These are phyloP conservation scores for Gisinianus flammeolus DNA, from an alignment of 2,888 invertebrate genomes.

Conservation along the genomic window DNA sequence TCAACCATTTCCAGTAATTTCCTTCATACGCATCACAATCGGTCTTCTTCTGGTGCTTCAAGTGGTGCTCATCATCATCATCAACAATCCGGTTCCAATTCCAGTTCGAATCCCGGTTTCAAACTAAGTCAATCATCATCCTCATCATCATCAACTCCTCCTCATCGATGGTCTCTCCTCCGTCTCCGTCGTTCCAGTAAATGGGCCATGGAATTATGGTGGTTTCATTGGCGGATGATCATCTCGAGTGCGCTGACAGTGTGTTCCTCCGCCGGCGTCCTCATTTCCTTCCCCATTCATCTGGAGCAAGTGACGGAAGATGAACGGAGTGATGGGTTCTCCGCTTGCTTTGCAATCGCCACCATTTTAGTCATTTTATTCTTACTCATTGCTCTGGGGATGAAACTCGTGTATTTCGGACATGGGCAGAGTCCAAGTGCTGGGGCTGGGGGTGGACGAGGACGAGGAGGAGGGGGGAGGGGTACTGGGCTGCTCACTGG, in stretches of 20 bases:
- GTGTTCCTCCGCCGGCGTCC: slow-evolving; percentile 42
- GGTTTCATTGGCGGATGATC: slow-evolving; percentile 40
- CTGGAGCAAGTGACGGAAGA: slow-evolving; percentile 38
- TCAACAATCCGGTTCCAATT: not conserved
- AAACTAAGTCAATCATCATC: no score
- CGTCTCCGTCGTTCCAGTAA: not conserved
- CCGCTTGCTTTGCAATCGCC: slow-evolving; percentile 44
- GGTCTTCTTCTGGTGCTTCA: no score
- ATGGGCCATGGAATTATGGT: slow-evolving; percentile 26
- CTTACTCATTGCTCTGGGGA: slow-evolving; percentile 28
- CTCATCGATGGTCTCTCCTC: not conserved
- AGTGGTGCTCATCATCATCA: no score
- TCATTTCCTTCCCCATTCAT: slow-evolving; percentile 50
- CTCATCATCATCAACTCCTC: no score
- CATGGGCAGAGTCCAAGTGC: not conserved
- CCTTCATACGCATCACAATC: not conserved
- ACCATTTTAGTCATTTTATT: slow-evolving; percentile 41
- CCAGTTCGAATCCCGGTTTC: not conserved
- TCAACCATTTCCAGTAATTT: slow-evolving; percentile 17
- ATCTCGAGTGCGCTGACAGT: slow-evolving; percentile 35
- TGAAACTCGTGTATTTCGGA: slow-evolving; percentile 36
- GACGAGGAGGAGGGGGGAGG: not conserved
- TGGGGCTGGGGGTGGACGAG: not conserved
- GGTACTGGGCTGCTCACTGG: not conserved
- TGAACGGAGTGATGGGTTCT: slow-evolving; percentile 46